These are phyloP conservation scores for Heliangelus exortis DNA, from an alignment of 2,797 vertebrate species.

Conservation along the genomic window DNA sequence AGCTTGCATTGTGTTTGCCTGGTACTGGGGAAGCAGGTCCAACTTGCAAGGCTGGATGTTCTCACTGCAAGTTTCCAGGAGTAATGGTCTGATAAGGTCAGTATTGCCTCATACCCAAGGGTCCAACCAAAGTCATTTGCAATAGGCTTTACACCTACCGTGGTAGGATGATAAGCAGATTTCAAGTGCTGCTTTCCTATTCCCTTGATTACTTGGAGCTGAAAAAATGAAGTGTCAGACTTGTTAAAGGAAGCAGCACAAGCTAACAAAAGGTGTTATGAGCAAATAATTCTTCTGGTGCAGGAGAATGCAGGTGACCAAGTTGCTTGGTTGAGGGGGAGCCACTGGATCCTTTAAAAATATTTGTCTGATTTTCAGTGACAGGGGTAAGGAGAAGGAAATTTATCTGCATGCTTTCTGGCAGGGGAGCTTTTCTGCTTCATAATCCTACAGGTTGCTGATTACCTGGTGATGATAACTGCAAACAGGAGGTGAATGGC, in stretches of 20 bases:
- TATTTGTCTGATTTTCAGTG: neutral
- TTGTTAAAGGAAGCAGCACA: neutral
- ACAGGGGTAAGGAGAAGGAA: neutral
- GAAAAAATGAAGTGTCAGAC: neutral
- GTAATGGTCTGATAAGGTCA: neutral
- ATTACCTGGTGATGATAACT: neutral
- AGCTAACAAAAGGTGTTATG: neutral
- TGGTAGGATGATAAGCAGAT: neutral
- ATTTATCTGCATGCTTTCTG: neutral
- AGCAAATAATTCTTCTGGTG: neutral
- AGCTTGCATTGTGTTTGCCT: neutral
- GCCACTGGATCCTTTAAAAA: neutral
- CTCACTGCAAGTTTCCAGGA: neutral
- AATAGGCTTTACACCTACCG: neutral
- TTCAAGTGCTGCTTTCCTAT: neutral
- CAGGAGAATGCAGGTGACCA: neutral
- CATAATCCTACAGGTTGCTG: neutral
- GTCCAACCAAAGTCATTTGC: neutral
- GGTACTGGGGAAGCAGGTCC: neutral
- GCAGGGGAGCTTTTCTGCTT: neutral
- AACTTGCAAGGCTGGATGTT: neutral
- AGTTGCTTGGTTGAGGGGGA: neutral
- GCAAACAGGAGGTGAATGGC: neutral
- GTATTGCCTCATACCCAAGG: neutral
- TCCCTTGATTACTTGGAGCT: neutral